Base-by-base conservation (phyloP, 2,888 invertebrate species). In the Crematogaster levior region DNA sequence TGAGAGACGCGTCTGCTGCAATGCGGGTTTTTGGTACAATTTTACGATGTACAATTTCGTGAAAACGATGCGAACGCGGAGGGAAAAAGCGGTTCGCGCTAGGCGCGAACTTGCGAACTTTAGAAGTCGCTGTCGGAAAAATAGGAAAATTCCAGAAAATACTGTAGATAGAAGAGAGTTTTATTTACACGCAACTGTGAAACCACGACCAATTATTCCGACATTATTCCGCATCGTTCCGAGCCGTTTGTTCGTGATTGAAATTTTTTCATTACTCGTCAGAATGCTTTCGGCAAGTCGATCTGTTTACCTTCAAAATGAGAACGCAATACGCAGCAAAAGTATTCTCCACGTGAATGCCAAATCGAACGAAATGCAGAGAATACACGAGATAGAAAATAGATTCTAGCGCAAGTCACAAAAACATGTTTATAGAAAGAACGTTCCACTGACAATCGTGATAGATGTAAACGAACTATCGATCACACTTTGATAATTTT, bases 1-100 rank as follows among this genome's bases (percentile, higher is more conserved):
- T 73, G 46, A 61, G 9, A 43, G 60, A 10, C 10, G 3, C 12
- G 37, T 24, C 10, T 43, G 24, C 75, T 37, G 75, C 75, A 75
- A 75, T 75, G 75, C 75, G 75, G 75, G 65, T 65, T 66, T 75
- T 75, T 46, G 43, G 73, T 27, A 63, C 61, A 43, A 63, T 61
- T 61, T 61, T 18, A 48, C n/a, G n/a, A 24, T n/a, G 7, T 48
- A 24, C 65, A 65, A 37, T 65, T 65, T 51, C 48, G 9, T 27
- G 24, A n/a, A 65, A 75, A 51, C 24, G 75, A 75, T 61, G 12
- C 12, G 12, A 37, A 63, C 9, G 10, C 34, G 15, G 5, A 3
- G 34, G 5, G 43, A 56, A 75, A 46, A 48, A 48, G n/a, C 30
- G 48, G 7, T 3, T 65, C 27, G 66, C 24, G 12, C 10, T 63